Evolutionary conservation across 2,113 vertebrate genomes (phyloP), one percentile per base, ranked within the genome.

Genomic region (Anolis carolinensis): DNA sequence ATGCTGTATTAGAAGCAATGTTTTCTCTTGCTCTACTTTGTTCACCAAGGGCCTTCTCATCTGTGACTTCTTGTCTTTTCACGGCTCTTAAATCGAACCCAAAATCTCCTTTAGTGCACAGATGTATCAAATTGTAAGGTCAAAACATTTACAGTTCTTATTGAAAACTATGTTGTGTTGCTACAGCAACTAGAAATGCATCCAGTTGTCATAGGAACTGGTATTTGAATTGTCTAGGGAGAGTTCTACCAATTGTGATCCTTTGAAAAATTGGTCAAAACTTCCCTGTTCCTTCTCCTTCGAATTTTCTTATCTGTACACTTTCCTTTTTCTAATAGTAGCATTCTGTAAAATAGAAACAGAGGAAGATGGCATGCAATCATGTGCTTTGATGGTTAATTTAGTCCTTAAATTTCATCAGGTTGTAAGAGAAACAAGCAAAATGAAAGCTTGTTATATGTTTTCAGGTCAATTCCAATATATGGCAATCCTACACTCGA

Each of bases 181-280:
- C 86, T 89, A 75, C 71, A 83, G 86, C 74, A 85, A 88, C 90
- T 93, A 94, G 91, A 93, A 95, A 93, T 94, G 91, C 21, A 78
- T 89, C 67, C 23, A 34, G 93, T 95, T 95, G 87, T 90, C 86
- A 94, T 93, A 85, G 92, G 83, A 93, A 94, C 92, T 71, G 63
- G 52, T 84, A 83, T 86, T 80, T 76, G 82, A 85, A 89, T 74
- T 32, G 87, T 90, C 68, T 73, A 73, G 48, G 65, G 2, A n/a
- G 86, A 88, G 30, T 87, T 80, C 63, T 91, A 32, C 85, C 67
- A 1, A 86, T 91, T 90, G 67, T 84, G 70, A 21, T 90, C 25
- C 13, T 6, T 90, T 87, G 74, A 90, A 89, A 91, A 91, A 85
- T 85, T 81, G 84, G 81, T 87, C 44, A 76, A 76, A 92, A 83